These are phyloP conservation scores for Pyrrhia umbra DNA, from an alignment of 2,888 invertebrate genomes.

Conservation along the genomic window DNA sequence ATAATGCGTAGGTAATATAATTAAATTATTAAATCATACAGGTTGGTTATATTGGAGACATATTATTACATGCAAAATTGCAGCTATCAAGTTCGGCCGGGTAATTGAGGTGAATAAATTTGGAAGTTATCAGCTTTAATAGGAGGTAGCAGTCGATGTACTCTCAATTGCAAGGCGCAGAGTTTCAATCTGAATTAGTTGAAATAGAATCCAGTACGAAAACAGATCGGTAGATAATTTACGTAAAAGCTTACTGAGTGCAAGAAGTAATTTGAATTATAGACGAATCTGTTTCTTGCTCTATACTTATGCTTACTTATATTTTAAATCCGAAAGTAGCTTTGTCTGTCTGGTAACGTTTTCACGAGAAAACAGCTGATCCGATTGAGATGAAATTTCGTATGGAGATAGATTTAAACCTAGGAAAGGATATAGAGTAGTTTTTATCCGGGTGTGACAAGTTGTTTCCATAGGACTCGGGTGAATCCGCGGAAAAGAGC, in stretches of 20 bases:
- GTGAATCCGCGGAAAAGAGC: too few species aligned
- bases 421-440: too few species aligned
- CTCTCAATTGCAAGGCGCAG: neutral
- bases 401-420: too few species aligned
- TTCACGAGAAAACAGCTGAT: too few species aligned
- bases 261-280: neutral
- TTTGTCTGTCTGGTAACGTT: too few species aligned
- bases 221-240: neutral
- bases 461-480: too few species aligned
- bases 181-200: slow-evolving; percentile 14
- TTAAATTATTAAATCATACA: neutral
- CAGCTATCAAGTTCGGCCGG: slow-evolving; percentile 29
- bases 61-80: slow-evolving; percentile 34
- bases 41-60: neutral
- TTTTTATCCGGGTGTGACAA: too few species aligned
- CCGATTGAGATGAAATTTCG: too few species aligned
- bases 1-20: neutral
- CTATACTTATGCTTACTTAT: too few species aligned
- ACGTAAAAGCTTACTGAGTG: neutral
- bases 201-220: slow-evolving; percentile 7
- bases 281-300: neutral
- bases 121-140: slow-evolving; percentile 16
- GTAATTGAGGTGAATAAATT: slow-evolving; percentile 48
- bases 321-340: too few species aligned
- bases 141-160: slow-evolving; percentile 12